These are phyloP conservation scores for Acanthaster planci DNA, from an alignment of 35 echinoderm and acorn worm genomes.

Conservation along the genomic window DNA sequence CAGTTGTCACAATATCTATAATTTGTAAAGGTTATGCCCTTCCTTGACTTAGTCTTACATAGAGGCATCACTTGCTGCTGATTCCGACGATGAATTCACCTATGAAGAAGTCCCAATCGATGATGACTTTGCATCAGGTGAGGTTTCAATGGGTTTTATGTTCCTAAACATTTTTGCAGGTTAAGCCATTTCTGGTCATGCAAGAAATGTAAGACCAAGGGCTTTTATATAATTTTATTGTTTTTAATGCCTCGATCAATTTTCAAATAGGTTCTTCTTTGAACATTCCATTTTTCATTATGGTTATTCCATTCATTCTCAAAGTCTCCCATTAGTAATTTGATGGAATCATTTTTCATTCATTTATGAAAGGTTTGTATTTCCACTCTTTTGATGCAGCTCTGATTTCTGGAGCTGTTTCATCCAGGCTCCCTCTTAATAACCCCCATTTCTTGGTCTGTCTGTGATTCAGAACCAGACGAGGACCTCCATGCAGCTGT, in stretches of 20 bases:
- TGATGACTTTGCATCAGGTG: slow-evolving; percentile 93
- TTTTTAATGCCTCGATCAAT: background rate
- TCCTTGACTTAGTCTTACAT: slow-evolving; percentile 24
- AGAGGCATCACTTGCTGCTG: slow-evolving; percentile 70
- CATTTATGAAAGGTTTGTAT: background rate
- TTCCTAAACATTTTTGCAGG: too few species aligned
- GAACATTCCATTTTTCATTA: too few species aligned
- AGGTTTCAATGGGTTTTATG: too few species aligned
- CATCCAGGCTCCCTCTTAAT: background rate
- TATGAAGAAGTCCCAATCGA: slow-evolving; percentile 94
- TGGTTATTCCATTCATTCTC: too few species aligned
- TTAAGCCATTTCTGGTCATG: too few species aligned
- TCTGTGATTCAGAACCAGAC: slow-evolving; percentile 67
- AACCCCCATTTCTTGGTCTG: background rate
- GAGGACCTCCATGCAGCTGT: slow-evolving; percentile 90
- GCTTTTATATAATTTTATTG: too few species aligned
- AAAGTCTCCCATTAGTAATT: background rate
- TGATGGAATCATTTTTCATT: background rate
- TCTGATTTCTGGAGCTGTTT: background rate
- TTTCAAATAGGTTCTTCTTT: too few species aligned
- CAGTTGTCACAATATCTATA: background rate
- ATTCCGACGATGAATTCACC: slow-evolving; percentile 93
- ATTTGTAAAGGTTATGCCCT: background rate
- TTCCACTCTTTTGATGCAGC: background rate
- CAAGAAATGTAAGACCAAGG: too few species aligned